These are phyloP conservation scores for Loripinus fragilis DNA, from an alignment of 2,888 invertebrate genomes.

Conservation along the genomic window DNA sequence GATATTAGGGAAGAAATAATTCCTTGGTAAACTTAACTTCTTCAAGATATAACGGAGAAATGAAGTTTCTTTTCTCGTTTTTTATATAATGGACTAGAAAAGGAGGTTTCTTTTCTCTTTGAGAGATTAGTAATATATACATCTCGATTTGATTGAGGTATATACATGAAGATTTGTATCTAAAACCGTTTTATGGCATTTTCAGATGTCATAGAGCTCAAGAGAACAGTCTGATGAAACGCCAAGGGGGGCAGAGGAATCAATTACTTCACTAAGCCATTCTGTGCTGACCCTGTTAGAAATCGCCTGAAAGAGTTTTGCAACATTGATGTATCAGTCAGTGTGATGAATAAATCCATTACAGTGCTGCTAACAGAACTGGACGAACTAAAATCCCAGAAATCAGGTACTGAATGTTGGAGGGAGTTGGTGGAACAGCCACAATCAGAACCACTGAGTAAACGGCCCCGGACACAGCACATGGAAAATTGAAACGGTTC, in stretches of 20 bases:
- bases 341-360: constrained; percentile 2
- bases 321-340: not conserved
- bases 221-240: not conserved
- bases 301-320: not conserved
- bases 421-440: not conserved
- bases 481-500: not conserved
- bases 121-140: too few relatives aligned
- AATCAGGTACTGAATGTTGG: not conserved
- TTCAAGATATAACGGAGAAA: constrained; percentile 9
- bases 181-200: not conserved
- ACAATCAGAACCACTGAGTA: not conserved
- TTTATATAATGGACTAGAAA: not conserved
- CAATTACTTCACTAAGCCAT: not conserved
- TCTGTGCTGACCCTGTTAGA: not conserved
- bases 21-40: not conserved
- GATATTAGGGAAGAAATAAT: not conserved
- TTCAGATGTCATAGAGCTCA: not conserved
- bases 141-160: too few relatives aligned
- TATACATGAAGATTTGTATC: too few relatives aligned
- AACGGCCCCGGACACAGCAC: not conserved
- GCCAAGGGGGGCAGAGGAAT: not conserved
- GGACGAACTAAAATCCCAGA: not conserved
- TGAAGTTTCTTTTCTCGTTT: not conserved
- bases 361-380: not conserved
- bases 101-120: too few relatives aligned